Evolutionary conservation across 2,113 vertebrate species (phyloP).

Genomic region (Pardalotus punctatus): DNA sequence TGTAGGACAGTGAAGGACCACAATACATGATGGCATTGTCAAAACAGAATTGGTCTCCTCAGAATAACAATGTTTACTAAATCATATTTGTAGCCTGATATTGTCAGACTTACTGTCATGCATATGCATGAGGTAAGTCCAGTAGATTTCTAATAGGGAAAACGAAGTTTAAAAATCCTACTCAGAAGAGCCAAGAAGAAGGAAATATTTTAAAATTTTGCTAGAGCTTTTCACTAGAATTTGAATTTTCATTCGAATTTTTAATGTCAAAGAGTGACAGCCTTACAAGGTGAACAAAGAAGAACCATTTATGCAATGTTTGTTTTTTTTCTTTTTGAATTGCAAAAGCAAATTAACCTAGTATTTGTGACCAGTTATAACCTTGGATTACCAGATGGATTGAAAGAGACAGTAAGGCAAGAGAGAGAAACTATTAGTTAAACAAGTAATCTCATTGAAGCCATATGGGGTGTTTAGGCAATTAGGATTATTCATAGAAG

Average conservation of each 20-base stretch:
- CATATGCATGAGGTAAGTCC: neutral
- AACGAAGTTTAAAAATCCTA: neutral
- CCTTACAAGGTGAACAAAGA: neutral
- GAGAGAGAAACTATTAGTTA: constrained; percentile 34
- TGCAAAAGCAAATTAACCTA: neutral
- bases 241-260: neutral
- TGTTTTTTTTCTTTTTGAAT: neutral
- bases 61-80: neutral
- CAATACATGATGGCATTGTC: neutral
- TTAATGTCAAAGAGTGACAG: neutral
- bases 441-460: constrained; percentile 42
- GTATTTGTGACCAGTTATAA: constrained; percentile 18
- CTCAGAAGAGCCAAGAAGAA: neutral
- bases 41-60: neutral
- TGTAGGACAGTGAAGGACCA: constrained; percentile 23
- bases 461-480: constrained; percentile 51
- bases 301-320: neutral
- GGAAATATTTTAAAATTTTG: neutral
- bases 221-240: neutral
- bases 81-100: neutral
- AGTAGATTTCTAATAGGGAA: neutral
- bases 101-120: neutral
- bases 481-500: constrained; percentile 51
- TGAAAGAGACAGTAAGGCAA: constrained; percentile 43
- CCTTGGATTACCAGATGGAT: constrained; percentile 31